Percentiles rank a stretch among this genome's conserved stretches.
These are phyloP conservation scores for Erebia epiphron DNA, from an alignment of 2,888 invertebrate genomes.

Conservation along the genomic window DNA sequence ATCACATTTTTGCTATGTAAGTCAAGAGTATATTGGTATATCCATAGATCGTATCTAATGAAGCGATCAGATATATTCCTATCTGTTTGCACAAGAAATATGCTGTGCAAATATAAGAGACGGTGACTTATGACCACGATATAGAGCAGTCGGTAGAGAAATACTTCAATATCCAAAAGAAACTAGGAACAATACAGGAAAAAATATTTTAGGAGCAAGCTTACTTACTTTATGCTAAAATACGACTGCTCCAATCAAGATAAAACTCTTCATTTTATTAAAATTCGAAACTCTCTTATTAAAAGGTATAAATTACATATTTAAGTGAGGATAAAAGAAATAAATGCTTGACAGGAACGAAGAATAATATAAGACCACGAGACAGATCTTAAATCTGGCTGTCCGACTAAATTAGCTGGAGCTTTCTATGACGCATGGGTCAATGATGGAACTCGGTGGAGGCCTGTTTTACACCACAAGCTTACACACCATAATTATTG, in stretches of 20 bases:
- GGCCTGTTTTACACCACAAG: too few species aligned
- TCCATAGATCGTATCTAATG: not conserved
- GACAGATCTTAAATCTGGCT: too few species aligned
- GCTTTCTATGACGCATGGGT: too few species aligned
- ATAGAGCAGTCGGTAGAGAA: not conserved
- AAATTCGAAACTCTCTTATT: too few species aligned
- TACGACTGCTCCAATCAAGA: not conserved
- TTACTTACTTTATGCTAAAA: not conserved
- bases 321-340: too few species aligned
- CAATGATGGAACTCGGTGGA: too few species aligned
- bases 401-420: too few species aligned
- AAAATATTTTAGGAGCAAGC: not conserved
- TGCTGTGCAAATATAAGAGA: conserved; percentile 4
- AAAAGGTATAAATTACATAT: too few species aligned
- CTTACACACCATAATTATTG: too few species aligned
- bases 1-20: not conserved
- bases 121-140: not conserved
- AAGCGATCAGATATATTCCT: conserved; percentile 10
- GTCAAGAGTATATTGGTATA: not conserved
- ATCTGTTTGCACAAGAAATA: conserved; percentile 1
- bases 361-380: too few species aligned
- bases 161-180: not conserved
- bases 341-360: too few species aligned
- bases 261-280: not conserved
- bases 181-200: not conserved